phyloP scores from a whole-genome alignment of 2,797 vertebrate genomes.

The Paedocypris micromegethes region DNA sequence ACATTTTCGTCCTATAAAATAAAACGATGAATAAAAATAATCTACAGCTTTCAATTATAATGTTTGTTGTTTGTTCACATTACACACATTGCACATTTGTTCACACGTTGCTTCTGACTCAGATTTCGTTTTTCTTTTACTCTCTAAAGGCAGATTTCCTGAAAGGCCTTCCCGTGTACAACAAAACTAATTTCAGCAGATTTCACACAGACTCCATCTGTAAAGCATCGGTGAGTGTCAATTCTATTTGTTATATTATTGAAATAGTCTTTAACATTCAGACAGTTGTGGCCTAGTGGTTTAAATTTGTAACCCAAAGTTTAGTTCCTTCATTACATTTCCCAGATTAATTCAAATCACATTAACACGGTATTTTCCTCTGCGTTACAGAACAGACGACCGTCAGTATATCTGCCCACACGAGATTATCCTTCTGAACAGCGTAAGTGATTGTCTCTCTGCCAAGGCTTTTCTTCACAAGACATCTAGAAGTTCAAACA shows the following conservation, averaged over 20 bases:
- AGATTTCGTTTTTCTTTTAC: constrained; percentile 7
- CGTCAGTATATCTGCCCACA: constrained; percentile 90
- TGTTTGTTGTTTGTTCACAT: neutral
- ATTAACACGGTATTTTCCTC: constrained; percentile 12
- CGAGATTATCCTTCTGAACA: constrained; percentile 91
- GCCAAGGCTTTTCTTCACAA: neutral
- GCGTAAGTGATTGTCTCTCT: constrained; percentile 68
- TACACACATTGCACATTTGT: neutral
- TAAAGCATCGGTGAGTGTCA: constrained; percentile 86
- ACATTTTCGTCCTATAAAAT: too few relatives aligned
- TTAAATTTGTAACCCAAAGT: too few relatives aligned
- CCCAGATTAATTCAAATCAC: neutral
- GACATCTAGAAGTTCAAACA: neutral
- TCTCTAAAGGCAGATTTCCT: constrained; percentile 84
- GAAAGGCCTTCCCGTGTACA: constrained; percentile 92
- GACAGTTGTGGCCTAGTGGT: too few relatives aligned
- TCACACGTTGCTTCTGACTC: neutral
- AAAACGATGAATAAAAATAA: too few relatives aligned
- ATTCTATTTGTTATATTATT: neutral
- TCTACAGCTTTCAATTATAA: neutral
- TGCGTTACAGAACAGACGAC: constrained; percentile 80
- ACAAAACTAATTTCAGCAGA: constrained; percentile 93
- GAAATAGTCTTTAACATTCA: constrained; percentile 1
- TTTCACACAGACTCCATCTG: constrained; percentile 95
- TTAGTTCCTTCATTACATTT: too few relatives aligned